Evolutionary conservation across 2,113 vertebrate genomes (phyloP).

Genomic region (Ranitomeya imitator): DNA sequence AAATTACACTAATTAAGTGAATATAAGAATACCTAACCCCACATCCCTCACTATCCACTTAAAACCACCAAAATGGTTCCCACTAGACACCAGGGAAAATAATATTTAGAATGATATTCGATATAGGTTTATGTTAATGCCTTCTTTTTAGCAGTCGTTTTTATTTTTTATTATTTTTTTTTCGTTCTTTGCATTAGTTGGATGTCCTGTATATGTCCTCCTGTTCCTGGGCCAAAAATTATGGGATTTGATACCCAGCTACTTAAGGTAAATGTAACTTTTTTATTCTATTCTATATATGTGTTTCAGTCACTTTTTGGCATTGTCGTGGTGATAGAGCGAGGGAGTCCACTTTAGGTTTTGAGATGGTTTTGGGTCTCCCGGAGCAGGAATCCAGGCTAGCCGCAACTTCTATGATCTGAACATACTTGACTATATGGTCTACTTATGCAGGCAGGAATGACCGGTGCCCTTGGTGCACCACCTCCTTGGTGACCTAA

Average conservation of each 20-base stretch:
- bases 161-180: neutral
- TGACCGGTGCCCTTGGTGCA: neutral
- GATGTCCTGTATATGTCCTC: conserved; percentile 84
- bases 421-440: neutral
- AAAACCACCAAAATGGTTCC: neutral
- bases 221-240: conserved; percentile 94
- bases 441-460: neutral
- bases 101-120: neutral
- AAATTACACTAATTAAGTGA: no score
- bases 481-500: no score
- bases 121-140: neutral
- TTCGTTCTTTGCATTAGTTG: conserved; percentile 72
- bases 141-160: neutral
- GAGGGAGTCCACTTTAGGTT: neutral
- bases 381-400: neutral
- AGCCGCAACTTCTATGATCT: neutral
- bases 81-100: neutral
- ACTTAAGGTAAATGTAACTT: conserved; percentile 78
- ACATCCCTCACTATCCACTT: neutral
- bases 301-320: neutral
- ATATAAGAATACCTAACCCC: no score
- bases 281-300: neutral
- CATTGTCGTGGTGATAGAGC: neutral
- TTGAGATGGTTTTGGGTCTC: neutral
- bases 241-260: conserved; percentile 90